phyloP scores from a whole-genome alignment of 2,113 vertebrate species.

The Emydocephalus ijimae region DNA sequence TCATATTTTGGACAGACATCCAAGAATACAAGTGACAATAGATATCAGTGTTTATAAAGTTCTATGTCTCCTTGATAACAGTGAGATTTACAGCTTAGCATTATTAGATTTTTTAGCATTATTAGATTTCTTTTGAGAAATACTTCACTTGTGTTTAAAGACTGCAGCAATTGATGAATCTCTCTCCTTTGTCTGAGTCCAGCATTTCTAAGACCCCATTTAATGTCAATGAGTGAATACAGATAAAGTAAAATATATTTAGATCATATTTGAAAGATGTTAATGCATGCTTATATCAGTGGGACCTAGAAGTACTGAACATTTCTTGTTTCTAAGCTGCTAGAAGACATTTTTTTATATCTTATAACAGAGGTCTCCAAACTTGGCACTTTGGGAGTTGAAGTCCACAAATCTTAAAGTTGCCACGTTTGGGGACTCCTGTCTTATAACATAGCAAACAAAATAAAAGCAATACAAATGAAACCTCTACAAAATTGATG shows the following conservation, averaged over 20 bases:
- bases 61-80: neutral
- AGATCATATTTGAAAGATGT: neutral
- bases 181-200: neutral
- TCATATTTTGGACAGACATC: neutral
- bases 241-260: neutral
- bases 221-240: constrained; percentile 10
- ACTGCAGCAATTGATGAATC: neutral
- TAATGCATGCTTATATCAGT: neutral
- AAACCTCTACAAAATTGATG: constrained; percentile 32
- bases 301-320: neutral
- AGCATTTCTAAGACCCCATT: neutral
- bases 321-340: constrained; percentile 38
- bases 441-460: constrained; percentile 31
- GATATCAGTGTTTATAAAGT: neutral
- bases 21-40: neutral
- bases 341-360: constrained; percentile 18
- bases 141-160: neutral
- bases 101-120: too few relatives aligned
- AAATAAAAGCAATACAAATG: constrained; percentile 45
- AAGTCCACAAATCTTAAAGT: too few relatives aligned
- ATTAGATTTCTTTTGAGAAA: neutral
- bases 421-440: too few relatives aligned
- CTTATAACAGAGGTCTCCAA: neutral
- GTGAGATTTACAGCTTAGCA: neutral
- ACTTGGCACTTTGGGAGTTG: too few relatives aligned